Evolutionary conservation across 2,797 vertebrate species (phyloP).

Genomic region (Microctenopoma steveboyesi): DNA sequence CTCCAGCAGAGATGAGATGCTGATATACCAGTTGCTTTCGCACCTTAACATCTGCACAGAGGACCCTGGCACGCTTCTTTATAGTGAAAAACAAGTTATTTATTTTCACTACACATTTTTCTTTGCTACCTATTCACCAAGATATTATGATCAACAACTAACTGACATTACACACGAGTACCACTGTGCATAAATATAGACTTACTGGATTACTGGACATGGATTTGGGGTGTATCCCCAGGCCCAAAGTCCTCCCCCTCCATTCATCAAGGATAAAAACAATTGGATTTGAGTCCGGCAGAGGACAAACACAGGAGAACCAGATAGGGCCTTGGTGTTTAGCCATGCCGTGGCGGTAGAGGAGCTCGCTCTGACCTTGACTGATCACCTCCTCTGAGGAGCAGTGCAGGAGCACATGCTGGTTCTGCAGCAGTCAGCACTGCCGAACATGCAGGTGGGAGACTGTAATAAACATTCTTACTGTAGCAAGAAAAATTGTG

Average conservation of each 20-base stretch:
- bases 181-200: constrained; percentile 10
- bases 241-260: background rate
- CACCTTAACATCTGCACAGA: background rate
- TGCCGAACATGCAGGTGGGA: constrained; percentile 33
- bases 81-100: constrained; percentile 6
- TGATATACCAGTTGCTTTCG: no score
- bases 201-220: constrained; percentile 34
- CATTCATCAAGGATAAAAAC: constrained; percentile 59
- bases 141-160: background rate
- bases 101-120: background rate
- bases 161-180: background rate
- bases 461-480: constrained; percentile 22
- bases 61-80: background rate
- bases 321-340: constrained; percentile 54
- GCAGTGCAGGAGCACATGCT: constrained; percentile 20
- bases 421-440: constrained; percentile 68
- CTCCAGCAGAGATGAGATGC: background rate
- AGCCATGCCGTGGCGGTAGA: constrained; percentile 61
- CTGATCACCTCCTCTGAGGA: constrained; percentile 65
- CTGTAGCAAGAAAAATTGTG: constrained; percentile 9
- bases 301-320: constrained; percentile 51
- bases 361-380: constrained; percentile 62
- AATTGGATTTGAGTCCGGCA: constrained; percentile 56
- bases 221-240: constrained; percentile 34
- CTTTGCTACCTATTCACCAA: background rate